Conservation (phyloP, 2,113 vertebrate species). For the Origma solitaria region DNA sequence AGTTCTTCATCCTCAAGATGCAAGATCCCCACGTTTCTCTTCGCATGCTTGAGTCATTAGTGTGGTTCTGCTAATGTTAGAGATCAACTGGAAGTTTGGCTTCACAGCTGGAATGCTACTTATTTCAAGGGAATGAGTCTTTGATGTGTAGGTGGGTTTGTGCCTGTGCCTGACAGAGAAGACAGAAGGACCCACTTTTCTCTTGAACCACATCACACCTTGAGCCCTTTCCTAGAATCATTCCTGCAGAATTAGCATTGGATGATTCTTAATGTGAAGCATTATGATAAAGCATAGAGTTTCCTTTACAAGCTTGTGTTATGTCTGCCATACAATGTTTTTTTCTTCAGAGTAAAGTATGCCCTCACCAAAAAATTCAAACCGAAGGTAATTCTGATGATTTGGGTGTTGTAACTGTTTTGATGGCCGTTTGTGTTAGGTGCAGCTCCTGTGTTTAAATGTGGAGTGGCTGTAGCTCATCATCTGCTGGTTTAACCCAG, state of each 20-base stretch:
- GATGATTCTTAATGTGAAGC: not conserved
- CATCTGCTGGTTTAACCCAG: not conserved
- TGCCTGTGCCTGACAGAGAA: not conserved
- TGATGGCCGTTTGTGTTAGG: not conserved
- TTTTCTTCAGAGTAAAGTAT: not conserved
- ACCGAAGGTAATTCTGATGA: not conserved
- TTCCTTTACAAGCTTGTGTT: not conserved
- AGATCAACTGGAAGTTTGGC: not conserved
- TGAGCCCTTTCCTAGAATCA: not conserved
- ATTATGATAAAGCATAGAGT: not conserved
- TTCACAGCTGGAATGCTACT: not conserved
- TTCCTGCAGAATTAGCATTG: not conserved
- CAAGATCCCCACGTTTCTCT: not conserved
- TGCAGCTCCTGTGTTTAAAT: not conserved
- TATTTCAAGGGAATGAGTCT: not conserved
- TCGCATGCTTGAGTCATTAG: not conserved
- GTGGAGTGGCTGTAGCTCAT: not conserved
- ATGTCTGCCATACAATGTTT: rapidly evolving
- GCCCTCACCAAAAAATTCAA: not conserved
- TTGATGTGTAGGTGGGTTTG: not conserved
- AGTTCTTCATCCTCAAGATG: not conserved
- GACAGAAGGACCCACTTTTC: not conserved
- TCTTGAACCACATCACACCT: not conserved
- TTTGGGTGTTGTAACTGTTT: not conserved
- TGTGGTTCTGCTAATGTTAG: not conserved